Base-by-base conservation (phyloP, 2,113 vertebrate genomes). In the Apaloderma vittatum region DNA sequence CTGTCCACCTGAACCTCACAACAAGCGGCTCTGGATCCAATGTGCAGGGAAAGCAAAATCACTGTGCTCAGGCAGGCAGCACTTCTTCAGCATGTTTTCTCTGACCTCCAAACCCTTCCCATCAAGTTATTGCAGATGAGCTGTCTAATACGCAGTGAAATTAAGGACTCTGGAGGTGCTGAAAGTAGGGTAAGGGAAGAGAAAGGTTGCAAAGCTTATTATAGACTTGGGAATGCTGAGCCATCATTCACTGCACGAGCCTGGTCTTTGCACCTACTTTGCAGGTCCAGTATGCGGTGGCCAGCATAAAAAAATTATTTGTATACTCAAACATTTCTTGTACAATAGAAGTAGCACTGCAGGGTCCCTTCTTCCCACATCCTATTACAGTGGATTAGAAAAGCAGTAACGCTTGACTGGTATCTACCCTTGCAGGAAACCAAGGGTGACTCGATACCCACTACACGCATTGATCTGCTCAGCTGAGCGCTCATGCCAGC, bases 21-120 rank as follows among this genome's bases (percentile, higher is more conserved):
- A 26, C 6, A 12, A 73, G 58, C 40, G 80, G 66, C 19, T 46
- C 57, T 46, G 49, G 36, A 58, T 90, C 90, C 87, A 57, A 4
- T 5, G 49, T 23, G 54, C 87, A 95, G 36, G 32, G 70, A 96
- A 91, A 85, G 62, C 63, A 94, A 71, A 96, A 82, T 48, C 62
- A 49, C 71, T 21, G 1, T 12, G 49, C 74, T 91, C 58, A 87
- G 37, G 75, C 58, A 83, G 66, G 30, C 51, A 91, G 86, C 52
- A 62, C 70, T 91, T 77, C 78, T 79, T 82, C 87, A 80, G 91
- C 68, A 74, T 6, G 8, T 89, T 86, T 91, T 71, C 61, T 86
- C 36, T 87, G 95, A 96, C 90, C 90, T 96, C 90, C 94, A 96
- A 96, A 86, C 59, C 90, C 88, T 93, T 58, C 73, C 59, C 80